A percentile compares a stretch with the other conserved stretches of the same genome.
Evolutionary conservation across 2,888 invertebrate species (phyloP).

Genomic region (Sipha maydis): DNA sequence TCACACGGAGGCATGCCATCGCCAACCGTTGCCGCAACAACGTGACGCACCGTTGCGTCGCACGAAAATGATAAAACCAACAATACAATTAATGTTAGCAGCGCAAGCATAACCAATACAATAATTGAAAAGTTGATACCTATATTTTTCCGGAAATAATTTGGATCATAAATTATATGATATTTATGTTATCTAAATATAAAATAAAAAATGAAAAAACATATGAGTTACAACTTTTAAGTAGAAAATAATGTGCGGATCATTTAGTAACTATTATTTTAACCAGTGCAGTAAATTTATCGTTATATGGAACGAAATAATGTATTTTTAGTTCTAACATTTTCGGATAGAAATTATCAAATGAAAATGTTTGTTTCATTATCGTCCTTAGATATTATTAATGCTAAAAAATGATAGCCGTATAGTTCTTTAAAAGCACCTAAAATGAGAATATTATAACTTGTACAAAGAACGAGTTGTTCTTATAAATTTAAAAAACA

Average conservation of each 20-base stretch:
- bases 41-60: too few species aligned
- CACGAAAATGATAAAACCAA: too few species aligned
- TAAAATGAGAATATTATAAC: background rate
- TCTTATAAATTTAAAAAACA: conserved; percentile 2
- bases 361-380: background rate
- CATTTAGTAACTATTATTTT: background rate
- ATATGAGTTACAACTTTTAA: background rate
- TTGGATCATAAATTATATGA: too few species aligned
- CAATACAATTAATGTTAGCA: too few species aligned
- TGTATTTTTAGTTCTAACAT: background rate
- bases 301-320: background rate
- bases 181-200: background rate
- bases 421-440: conserved; percentile 4
- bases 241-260: background rate
- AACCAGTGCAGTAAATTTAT: background rate
- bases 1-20: too few species aligned
- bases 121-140: background rate
- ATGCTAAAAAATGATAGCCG: background rate
- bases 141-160: background rate
- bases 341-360: background rate
- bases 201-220: background rate
- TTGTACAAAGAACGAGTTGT: background rate
- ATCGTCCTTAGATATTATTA: background rate
- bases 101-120: too few species aligned
- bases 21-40: too few species aligned